Base-by-base conservation (phyloP, 2,888 invertebrate genomes). In the Dexiosoma caninum region DNA sequence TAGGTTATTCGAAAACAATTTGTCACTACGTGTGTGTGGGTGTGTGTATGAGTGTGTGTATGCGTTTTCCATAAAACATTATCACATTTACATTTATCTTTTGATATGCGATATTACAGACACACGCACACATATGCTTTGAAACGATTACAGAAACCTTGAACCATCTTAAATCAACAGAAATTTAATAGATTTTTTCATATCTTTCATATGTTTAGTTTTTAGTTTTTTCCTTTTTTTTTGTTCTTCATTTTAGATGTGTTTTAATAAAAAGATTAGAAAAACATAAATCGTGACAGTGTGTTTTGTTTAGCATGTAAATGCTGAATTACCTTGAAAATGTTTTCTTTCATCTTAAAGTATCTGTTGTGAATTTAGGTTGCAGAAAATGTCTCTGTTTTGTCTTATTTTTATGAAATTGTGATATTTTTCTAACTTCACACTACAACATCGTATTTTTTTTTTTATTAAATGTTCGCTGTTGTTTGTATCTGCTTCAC, bases 1-100 rank as follows among this genome's bases (percentile, higher is more conserved):
- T 9, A 51, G 81, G 81, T 77, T 81, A 81, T 81, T 77, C 60
- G 67, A 81, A 77, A 81, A 57, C 81, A 77, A 81, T 81, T 81
- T 81, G 81, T 81, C 77, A 81, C 62, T 72, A 42, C 21, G 9
- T 30, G 14, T 30, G 51, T 14, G 4, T 2, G 4, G 37, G 62
- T 62, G 3, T 59, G 49, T 67, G 12, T 21, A n/a, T 53, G 9
- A 19, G 1, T 35, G 14, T 35, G 35, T n/a, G 19, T n/a, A 7
- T 30, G 7, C 16, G 16, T 30, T 19, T 19, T 14, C 30, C 35
- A 57, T 23, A 55, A 49, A 40, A 44, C 55, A 67, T 32, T 16
- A 53, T 14, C 23, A 23, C 16, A n/a, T n/a, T n/a, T n/a, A n/a
- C n/a, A n/a, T n/a, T n/a, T n/a, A n/a, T n/a, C n/a, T n/a, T n/a